A percentile compares a stretch with the other conserved stretches of the same genome.
phyloP scores from a whole-genome alignment of 2,113 vertebrate genomes.

The Chloropsis cyanopogon region DNA sequence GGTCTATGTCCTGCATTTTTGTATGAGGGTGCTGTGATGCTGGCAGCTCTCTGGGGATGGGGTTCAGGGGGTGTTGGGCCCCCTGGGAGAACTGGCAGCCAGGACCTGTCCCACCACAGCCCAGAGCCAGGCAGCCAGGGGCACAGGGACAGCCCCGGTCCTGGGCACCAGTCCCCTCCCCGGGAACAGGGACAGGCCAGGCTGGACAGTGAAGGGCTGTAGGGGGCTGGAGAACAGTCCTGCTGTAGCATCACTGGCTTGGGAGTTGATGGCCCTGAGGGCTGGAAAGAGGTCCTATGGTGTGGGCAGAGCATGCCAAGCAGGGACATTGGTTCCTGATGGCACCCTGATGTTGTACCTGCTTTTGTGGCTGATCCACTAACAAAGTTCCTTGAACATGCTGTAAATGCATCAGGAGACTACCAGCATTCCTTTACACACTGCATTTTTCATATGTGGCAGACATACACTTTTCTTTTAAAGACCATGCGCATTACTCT shows the following conservation, averaged over 20 bases:
- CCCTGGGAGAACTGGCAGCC: not conserved
- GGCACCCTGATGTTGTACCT: not conserved
- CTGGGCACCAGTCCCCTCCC: not conserved
- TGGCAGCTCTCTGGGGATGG: fast-evolving
- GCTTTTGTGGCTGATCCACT: not conserved
- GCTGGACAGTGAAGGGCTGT: not conserved
- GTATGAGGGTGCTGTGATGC: fast-evolving
- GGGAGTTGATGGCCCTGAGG: not conserved
- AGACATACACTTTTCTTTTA: not conserved
- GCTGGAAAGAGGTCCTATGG: not conserved
- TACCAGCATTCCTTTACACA: not conserved
- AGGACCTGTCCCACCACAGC: not conserved
- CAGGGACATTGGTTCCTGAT: not conserved
- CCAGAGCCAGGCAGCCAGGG: not conserved
- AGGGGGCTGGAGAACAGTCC: not conserved
- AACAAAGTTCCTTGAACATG: not conserved
- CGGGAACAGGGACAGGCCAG: not conserved
- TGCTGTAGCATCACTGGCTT: fast-evolving
- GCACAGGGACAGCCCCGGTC: not conserved
- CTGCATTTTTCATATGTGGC: not conserved
- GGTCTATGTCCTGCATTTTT: not conserved
- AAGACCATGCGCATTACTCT: not conserved
- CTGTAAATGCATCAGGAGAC: not conserved
- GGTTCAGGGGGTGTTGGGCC: fast-evolving
- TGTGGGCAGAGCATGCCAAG: fast-evolving